phyloP scores from a whole-genome alignment of 2,888 invertebrate species.

The Apodemia zela region DNA sequence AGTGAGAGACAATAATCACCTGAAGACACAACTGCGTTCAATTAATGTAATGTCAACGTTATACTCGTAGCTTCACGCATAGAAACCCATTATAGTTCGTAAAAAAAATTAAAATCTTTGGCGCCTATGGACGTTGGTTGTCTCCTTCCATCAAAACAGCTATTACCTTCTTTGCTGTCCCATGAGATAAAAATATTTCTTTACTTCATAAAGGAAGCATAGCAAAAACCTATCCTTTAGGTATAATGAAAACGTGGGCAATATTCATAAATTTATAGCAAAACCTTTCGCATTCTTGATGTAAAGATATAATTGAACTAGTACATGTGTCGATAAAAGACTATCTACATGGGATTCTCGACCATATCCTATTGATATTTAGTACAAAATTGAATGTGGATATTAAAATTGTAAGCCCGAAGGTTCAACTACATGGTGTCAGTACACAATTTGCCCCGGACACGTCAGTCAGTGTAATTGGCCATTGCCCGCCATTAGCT shows the following conservation, averaged over 20 bases:
- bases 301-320: constrained; percentile 30
- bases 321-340: constrained; percentile 17
- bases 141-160: too few relatives aligned
- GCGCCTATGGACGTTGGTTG: too few relatives aligned
- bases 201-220: background rate
- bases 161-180: too few relatives aligned
- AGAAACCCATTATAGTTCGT: too few relatives aligned
- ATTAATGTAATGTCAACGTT: too few relatives aligned
- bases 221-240: background rate
- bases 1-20: too few relatives aligned
- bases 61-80: too few relatives aligned
- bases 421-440: constrained; percentile 31
- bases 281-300: constrained; percentile 25
- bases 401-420: constrained; percentile 12
- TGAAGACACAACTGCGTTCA: too few relatives aligned
- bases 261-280: constrained; percentile 9
- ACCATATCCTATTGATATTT: constrained; percentile 5
- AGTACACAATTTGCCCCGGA: constrained; percentile 61
- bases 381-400: background rate
- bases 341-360: constrained; percentile 19
- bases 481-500: constrained; percentile 59
- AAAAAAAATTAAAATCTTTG: too few relatives aligned
- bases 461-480: constrained; percentile 74
- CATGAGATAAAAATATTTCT: too few relatives aligned
- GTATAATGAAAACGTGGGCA: background rate